Base-by-base conservation (phyloP, 2,888 invertebrate species). In the Nephrotoma guestfalica region DNA sequence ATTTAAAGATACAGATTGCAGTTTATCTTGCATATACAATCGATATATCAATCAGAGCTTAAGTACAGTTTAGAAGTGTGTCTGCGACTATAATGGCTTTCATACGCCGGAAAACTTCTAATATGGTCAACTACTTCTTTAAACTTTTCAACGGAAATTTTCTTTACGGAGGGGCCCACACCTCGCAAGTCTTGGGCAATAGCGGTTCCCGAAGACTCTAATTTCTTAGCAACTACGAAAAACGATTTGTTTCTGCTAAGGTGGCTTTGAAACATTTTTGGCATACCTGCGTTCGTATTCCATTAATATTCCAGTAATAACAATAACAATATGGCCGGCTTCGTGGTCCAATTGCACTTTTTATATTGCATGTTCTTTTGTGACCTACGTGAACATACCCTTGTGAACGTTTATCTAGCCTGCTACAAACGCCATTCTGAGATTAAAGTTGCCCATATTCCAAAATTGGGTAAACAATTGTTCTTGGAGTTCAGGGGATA, bases 91-190 rank as follows among this genome's bases (percentile, higher is more conserved):
- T 87, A 87, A 86, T 87, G 87, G 42, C 87, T 87, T 45, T 87
- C 86, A 85, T 87, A 86, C 11, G 87, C n/a, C 6, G 87, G 88
- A 83, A 88, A 87, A 43, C 87, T 87, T 40, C 42, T 85, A 11
- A 88, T 88, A 30, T 88, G 87, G n/a, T 18, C 57, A 47, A 18
- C 18, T 4, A 87, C 86, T 88, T 87, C 85, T 41, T 86, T 11
- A 51, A 86, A n/a, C 85, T 86, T 42, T 41, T 86, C 47, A 11
- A 86, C 47, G 43, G 71, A 41, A 18, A 87, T 45, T 86, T 87
- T 87, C n/a, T 4, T 86, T 85, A 4, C 51, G 6, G 15, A 51
- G 51, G 51, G n/a, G 51, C 51, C 51, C 45, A 11, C 7, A 45
- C 45, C 45, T 9, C 9, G 45, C 13, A 45, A 4, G 13, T 51